These are phyloP conservation scores for Phaedon cochleariae DNA, from an alignment of 2,888 invertebrate genomes.

Conservation along the genomic window DNA sequence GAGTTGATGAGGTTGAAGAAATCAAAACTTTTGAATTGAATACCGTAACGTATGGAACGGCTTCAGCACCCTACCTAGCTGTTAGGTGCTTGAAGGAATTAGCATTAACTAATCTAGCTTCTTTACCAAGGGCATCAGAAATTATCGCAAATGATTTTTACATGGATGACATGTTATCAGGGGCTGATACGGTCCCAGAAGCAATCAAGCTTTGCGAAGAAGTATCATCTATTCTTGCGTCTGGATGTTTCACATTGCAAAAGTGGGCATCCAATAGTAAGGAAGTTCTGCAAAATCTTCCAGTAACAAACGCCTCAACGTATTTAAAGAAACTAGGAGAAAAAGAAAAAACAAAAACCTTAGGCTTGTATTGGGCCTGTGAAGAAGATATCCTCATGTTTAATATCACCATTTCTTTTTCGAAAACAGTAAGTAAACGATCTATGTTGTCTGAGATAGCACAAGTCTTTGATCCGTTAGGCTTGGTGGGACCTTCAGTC, in stretches of 20 bases:
- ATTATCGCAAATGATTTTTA: not conserved
- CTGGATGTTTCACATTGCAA: not conserved
- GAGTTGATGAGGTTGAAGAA: constrained; percentile 35
- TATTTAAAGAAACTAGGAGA: not conserved
- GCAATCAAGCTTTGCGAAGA: not conserved
- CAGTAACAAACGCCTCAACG: too few relatives aligned
- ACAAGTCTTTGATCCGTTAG: constrained; percentile 16
- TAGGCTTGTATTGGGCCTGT: constrained; percentile 8
- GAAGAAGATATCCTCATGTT: not conserved
- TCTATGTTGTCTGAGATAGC: constrained; percentile 7
- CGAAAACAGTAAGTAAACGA: not conserved
- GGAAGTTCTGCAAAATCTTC: not conserved
- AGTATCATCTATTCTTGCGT: not conserved
- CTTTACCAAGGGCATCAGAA: constrained; percentile 4
- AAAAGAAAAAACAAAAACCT: not conserved
- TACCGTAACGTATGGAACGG: constrained; percentile 53
- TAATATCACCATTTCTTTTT: not conserved
- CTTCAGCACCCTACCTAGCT: constrained; percentile 37
- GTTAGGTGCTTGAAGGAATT: constrained; percentile 18
- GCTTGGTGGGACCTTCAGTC: constrained; percentile 1
- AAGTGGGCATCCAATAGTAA: constrained; percentile 11
- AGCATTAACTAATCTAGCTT: not conserved
- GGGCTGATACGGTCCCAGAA: constrained; percentile 1
- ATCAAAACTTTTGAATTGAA: constrained; percentile 39
- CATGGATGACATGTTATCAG: constrained; percentile 24